Percentiles rank a stretch among this genome's conserved stretches.
phyloP scores from a whole-genome alignment of 2,113 vertebrate genomes.

The Lophotis ruficrista region DNA sequence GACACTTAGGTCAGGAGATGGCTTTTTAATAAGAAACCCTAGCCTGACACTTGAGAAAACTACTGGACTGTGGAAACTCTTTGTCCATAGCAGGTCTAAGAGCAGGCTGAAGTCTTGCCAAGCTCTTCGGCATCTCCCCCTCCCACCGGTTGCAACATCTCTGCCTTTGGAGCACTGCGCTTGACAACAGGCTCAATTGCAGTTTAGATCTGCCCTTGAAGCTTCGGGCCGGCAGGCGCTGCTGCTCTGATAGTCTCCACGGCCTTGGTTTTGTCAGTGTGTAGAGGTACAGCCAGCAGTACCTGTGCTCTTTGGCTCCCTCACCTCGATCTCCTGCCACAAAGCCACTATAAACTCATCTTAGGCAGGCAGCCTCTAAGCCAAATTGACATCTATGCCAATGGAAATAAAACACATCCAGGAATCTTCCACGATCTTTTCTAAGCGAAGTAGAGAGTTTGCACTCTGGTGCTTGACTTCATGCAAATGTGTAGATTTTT shows the following conservation, averaged over 20 bases:
- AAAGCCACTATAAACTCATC: not conserved
- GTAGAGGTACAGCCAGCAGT: not conserved
- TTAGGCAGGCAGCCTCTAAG: not conserved
- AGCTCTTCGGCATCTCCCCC: not conserved
- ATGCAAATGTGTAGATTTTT: accelerated
- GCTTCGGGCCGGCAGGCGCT: accelerated
- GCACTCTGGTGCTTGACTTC: not conserved
- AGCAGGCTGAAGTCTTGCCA: not conserved
- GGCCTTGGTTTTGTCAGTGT: not conserved
- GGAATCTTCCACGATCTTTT: accelerated
- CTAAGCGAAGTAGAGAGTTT: not conserved
- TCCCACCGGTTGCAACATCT: not conserved
- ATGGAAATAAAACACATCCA: not conserved
- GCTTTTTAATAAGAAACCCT: conserved; percentile 1
- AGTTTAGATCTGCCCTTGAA: not conserved
- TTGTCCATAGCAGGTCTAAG: not conserved
- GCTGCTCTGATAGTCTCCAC: not conserved
- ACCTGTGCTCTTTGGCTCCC: not conserved
- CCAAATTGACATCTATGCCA: not conserved
- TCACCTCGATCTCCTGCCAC: accelerated
- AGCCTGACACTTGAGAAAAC: conserved; percentile 6
- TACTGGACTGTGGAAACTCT: conserved; percentile 4
- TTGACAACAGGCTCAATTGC: not conserved
- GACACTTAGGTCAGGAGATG: not conserved
- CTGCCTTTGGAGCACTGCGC: not conserved